Base-by-base conservation (phyloP, 2,113 vertebrate species). In the Blennius ocellaris region DNA sequence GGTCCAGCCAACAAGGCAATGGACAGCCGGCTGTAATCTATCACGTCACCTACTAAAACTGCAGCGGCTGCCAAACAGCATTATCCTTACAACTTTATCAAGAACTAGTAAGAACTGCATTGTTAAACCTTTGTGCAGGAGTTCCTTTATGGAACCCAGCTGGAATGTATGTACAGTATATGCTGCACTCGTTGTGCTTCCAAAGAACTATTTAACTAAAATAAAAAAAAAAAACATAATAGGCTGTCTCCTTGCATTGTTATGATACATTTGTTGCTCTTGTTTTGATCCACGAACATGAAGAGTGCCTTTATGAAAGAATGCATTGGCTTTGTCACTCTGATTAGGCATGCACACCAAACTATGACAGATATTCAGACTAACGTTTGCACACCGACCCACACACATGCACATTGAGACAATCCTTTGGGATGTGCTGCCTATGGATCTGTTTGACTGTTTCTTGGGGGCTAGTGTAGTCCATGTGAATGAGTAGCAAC, bases 381-480 rank as follows among this genome's bases (percentile, higher is more conserved):
- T 73, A 63, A 80, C 39, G 52, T 77, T 61, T 43, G 54, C 52
- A 67, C 51, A 36, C 45, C 36, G 30, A 41, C 58, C 55, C 52
- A 67, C 59, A 47, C 44, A 65, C 67, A 53, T 57, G 62, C 44
- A 38, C 61, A 71, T 65, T 11, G 57, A 57, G 59, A 40, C 15
- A 36, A 16, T 83, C 85, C 89, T 84, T 17, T 16, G 82, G 79
- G 89, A 80, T 14, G 68, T n/a, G 61, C 61, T 82, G 80, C 72
- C 71, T 89, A 90, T 91, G 68, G 87, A 90, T 92, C 81, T 80
- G 86, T 87, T 86, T 82, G 84, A 86, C 72, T 69, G 59, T 59
- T 75, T 70, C 75, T 82, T n/a, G 58, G 70, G 67, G 71, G 68
- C 69, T 52, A 62, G 69, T 82, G 63, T 75, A 83, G 84, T 85